A percentile compares a stretch with the other conserved stretches of the same genome.
Conservation (phyloP, 1,140 invertebrate species). For the Camponotus pennsylvanicus region DNA sequence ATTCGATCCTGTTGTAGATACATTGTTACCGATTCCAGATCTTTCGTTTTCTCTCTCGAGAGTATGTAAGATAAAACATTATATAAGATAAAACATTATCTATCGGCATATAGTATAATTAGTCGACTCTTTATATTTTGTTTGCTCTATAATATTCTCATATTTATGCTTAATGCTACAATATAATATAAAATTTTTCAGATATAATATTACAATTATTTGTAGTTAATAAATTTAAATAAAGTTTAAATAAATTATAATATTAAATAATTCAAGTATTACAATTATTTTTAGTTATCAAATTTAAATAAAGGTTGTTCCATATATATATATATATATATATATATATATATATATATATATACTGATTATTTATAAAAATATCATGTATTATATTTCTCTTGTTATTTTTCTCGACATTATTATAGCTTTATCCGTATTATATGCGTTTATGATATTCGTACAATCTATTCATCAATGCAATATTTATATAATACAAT, state of each 20-base stretch:
- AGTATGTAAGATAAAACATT: conserved; percentile 28
- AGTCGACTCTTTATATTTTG: neutral
- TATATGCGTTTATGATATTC: conserved; percentile 2
- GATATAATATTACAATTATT: neutral
- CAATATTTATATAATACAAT: conserved; percentile 18
- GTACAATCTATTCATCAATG: conserved; percentile 32
- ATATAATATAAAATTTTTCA: no score
- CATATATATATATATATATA: neutral
- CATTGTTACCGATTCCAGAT: conserved; percentile 65
- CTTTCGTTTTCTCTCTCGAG: conserved; percentile 9
- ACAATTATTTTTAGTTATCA: neutral
- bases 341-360: neutral
- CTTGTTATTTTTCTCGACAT: neutral
- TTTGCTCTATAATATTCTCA: neutral
- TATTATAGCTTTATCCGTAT: neutral
- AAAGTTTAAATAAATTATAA: no score
- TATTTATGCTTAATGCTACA: neutral
- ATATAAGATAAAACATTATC: conserved; percentile 33
- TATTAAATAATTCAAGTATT: no score
- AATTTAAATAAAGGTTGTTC: neutral
- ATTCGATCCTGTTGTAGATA: conserved; percentile 64
- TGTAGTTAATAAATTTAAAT: neutral
- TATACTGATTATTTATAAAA: neutral
- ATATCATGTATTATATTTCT: neutral
- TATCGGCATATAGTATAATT: neutral